These are phyloP conservation scores for Rhimphoctona megacephalus DNA, from an alignment of 2,888 invertebrate species.

Conservation along the genomic window DNA sequence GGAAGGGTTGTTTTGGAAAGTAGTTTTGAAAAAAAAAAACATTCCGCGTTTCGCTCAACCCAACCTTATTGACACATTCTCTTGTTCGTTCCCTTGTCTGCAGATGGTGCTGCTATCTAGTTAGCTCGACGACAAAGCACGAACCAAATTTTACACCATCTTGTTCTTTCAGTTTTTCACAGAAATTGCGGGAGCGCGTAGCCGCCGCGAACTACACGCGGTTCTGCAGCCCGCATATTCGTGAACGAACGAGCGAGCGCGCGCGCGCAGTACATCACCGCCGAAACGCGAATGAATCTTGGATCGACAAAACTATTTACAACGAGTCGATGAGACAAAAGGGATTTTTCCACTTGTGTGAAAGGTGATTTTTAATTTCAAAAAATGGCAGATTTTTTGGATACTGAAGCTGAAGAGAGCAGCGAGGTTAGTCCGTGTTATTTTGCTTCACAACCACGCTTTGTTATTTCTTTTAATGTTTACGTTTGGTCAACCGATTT, in stretches of 20 bases:
- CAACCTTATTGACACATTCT: neutral
- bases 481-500: neutral
- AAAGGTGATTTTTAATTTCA: neutral
- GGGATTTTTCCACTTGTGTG: neutral
- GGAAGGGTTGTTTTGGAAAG: neutral
- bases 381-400: conserved; percentile 73
- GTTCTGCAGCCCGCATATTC: neutral
- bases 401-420: conserved; percentile 77
- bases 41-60: no score
- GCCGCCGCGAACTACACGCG: neutral
- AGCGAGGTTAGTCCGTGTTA: conserved; percentile 72
- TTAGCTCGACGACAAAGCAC: neutral
- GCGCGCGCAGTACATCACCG: neutral
- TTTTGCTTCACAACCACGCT: neutral
- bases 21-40: neutral
- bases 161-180: neutral
- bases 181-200: neutral
- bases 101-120: neutral
- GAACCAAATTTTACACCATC: neutral
- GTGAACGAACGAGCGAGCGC: neutral
- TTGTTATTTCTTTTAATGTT: neutral
- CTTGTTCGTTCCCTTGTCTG: neutral
- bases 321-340: conserved; percentile 3
- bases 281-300: conserved; percentile 7
- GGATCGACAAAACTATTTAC: neutral